Evolutionary conservation across 1,140 invertebrate species (phyloP), one percentile per base, ranked within the genome.

Genomic region (Megathymus violae): DNA sequence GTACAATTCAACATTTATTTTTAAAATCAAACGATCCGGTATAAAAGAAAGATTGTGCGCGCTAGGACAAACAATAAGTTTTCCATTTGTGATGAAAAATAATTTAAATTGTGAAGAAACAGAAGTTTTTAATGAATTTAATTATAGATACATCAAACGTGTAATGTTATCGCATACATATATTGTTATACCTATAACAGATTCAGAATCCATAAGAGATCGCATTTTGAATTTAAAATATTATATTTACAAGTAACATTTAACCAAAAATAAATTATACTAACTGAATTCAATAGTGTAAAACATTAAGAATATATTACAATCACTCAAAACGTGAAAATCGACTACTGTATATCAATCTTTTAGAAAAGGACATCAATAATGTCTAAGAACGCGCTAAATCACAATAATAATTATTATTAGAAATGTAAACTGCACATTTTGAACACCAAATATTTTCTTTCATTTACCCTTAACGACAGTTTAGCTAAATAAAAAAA

Each of bases 401-500:
- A 67, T 77, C 75, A 76, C 68, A 71, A 60, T 73, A 71, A 77
- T 41, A 36, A 36, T 36, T 7, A 11, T 31, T 74, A 73, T 78
- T 78, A 76, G 72, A 78, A 77, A 71, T 80, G 74, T 82, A 85
- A 74, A 80, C 73, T 80, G 77, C 66, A 76, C 76, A 76, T 81
- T 76, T 77, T 88, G 83, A 88, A 88, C 83, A 86, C 85, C 73
- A 85, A 86, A 81, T 76, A 81, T 81, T 86, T 78, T 72, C 56
- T 70, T 73, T 76, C 84, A 85, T n/a, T n/a, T n/a, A n/a, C n/a
- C 69, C 77, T 81, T 88, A 85, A 88, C 58, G 73, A 82, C 73
- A 80, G 81, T 79, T 82, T 85, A 83, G 80, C 82, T 88, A 87
- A 87, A 78, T 85, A 87, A 87, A 88, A 87, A 88, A 87, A 88